A percentile compares a stretch with the other conserved stretches of the same genome.
These are phyloP conservation scores for Polia nebulosa DNA, from an alignment of 2,888 invertebrate genomes.

Conservation along the genomic window DNA sequence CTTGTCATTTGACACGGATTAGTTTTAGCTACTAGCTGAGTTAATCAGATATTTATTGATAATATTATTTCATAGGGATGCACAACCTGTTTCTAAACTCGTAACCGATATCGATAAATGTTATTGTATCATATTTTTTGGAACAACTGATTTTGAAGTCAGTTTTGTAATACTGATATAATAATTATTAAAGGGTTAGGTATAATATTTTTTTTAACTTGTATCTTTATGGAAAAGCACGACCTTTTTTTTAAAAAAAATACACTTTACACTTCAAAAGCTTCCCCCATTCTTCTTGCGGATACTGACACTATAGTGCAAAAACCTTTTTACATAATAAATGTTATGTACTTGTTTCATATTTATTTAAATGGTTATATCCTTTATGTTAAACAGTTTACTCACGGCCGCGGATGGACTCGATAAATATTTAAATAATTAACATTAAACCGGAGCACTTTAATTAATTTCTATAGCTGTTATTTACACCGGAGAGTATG, in stretches of 20 bases:
- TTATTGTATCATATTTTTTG: background rate
- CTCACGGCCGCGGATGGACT: conserved; percentile 36
- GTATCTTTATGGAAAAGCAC: too few relatives aligned
- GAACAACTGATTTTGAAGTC: background rate
- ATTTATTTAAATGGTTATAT: conserved; percentile 51
- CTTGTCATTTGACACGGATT: background rate
- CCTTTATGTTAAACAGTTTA: conserved; percentile 15
- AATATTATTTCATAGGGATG: background rate
- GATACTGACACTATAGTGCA: conserved; percentile 33
- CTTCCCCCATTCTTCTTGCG: background rate
- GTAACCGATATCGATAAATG: conserved; percentile 21
- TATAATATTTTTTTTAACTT: too few relatives aligned
- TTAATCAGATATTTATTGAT: background rate
- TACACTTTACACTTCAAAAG: background rate
- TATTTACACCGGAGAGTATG: conserved; percentile 11
- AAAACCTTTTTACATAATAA: conserved; percentile 28
- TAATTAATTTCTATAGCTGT: conserved; percentile 35
- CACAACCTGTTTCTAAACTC: background rate
- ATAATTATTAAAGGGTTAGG: too few relatives aligned
- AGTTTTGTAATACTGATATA: too few relatives aligned
- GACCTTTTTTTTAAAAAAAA: too few relatives aligned
- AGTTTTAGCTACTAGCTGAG: background rate
- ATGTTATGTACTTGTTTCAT: conserved; percentile 17
- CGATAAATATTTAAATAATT: conserved; percentile 39
- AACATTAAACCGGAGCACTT: conserved; percentile 32